Conservation (phyloP, 2,113 vertebrate genomes). For the Hippocampus comes region DNA sequence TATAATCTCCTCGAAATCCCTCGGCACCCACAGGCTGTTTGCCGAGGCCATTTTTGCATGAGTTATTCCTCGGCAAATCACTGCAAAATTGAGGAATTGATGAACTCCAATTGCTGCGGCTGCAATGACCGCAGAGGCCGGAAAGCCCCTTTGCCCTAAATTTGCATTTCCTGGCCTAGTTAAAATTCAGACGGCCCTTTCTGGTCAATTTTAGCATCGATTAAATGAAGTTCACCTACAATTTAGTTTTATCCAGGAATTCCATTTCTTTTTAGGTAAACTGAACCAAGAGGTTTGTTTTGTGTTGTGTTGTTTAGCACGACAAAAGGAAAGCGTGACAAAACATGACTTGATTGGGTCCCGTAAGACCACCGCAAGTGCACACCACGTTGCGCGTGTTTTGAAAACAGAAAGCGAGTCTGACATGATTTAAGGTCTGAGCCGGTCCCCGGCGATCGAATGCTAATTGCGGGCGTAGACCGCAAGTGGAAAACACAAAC, state of each 20-base stretch:
- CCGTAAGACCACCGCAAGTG: neutral
- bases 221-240: too few species aligned
- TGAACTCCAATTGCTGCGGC: constrained; percentile 4
- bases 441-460: neutral
- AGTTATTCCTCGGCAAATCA: constrained; percentile 43
- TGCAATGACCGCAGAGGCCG: neutral
- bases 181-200: too few species aligned
- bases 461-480: constrained; percentile 6
- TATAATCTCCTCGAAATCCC: constrained; percentile 62
- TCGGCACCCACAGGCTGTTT: constrained; percentile 55
- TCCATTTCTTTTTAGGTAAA: too few species aligned
- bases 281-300: too few species aligned
- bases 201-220: too few species aligned
- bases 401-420: neutral
- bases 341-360: neutral
- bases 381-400: neutral
- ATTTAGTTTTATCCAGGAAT: too few species aligned
- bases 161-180: neutral
- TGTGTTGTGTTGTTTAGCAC: too few species aligned
- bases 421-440: constrained; percentile 5
- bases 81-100: constrained; percentile 5
- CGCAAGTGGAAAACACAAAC: constrained; percentile 1
- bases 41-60: constrained; percentile 49
- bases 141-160: neutral
- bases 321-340: too few species aligned